Evolutionary conservation across 1,140 invertebrate species (phyloP).

Genomic region (Paralvinella palmiformis): DNA sequence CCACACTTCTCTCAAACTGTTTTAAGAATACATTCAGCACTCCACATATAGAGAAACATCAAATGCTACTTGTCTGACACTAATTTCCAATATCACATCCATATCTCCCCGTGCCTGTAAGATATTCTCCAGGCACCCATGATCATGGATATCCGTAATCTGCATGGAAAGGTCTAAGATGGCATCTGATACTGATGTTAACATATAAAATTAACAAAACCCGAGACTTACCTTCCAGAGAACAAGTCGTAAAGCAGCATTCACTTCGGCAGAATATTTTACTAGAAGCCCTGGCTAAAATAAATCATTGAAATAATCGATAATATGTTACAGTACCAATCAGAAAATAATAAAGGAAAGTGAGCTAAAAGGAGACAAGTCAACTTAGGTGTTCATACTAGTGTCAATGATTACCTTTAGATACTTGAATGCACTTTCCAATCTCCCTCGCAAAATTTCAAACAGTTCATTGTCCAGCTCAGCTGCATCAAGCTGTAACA

Average conservation of each 20-base stretch:
- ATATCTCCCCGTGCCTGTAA: too few relatives aligned
- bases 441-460: background rate
- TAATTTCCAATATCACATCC: too few relatives aligned
- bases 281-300: conserved; percentile 1
- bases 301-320: background rate
- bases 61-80: too few relatives aligned
- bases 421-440: background rate
- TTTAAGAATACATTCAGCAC: too few relatives aligned
- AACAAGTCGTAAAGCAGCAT: background rate
- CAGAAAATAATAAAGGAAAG: too few relatives aligned
- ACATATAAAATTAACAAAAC: background rate
- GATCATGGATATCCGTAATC: too few relatives aligned
- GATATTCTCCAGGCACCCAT: too few relatives aligned
- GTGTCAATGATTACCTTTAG: background rate
- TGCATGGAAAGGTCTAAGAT: too few relatives aligned
- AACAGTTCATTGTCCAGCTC: conserved; percentile 2
- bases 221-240: conserved; percentile 6
- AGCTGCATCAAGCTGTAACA: conserved; percentile 7
- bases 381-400: background rate
- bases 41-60: too few relatives aligned
- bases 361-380: background rate
- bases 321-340: too few relatives aligned
- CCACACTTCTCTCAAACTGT: too few relatives aligned
- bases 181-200: too few relatives aligned
- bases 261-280: background rate